phyloP scores from a whole-genome alignment of 64 coral and sea anemone species.

The Stylophora pistillata region DNA sequence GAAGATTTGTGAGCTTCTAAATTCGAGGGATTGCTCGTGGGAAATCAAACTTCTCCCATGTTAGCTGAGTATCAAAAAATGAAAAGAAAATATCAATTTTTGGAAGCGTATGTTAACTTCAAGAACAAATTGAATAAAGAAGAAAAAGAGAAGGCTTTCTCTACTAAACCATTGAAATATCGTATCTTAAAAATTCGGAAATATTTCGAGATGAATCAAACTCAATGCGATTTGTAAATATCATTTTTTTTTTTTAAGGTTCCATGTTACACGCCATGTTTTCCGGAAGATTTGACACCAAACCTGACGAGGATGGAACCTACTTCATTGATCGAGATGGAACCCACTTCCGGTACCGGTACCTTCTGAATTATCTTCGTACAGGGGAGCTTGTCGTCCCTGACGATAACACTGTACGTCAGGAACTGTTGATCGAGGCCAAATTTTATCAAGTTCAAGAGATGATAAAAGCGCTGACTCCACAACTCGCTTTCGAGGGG shows the following conservation, averaged over 20 bases:
- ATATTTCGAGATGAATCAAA: too few relatives aligned
- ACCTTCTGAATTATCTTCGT: constrained; percentile 43
- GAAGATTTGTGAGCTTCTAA: too few relatives aligned
- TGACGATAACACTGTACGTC: background rate
- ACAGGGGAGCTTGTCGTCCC: constrained; percentile 25
- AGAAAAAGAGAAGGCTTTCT: too few relatives aligned
- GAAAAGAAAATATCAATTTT: too few relatives aligned
- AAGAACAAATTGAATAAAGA: too few relatives aligned
- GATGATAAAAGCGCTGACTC: background rate
- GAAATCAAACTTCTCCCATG: too few relatives aligned
- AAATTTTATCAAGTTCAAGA: constrained; percentile 23
- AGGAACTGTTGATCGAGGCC: constrained; percentile 28
- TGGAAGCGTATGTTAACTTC: too few relatives aligned
- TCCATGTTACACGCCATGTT: constrained; percentile 4
- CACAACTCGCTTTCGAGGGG: background rate
- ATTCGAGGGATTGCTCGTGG: too few relatives aligned
- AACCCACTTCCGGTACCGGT: constrained; percentile 34
- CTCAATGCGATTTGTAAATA: too few relatives aligned
- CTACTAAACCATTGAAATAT: too few relatives aligned
- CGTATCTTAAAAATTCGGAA: too few relatives aligned
- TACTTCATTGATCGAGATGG: constrained; percentile 13
- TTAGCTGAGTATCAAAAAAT: too few relatives aligned
- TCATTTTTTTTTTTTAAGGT: background rate
- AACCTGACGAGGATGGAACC: background rate
- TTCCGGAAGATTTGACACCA: background rate